Conservation (phyloP, 2,113 vertebrate genomes). For the Mustela nigripes region DNA sequence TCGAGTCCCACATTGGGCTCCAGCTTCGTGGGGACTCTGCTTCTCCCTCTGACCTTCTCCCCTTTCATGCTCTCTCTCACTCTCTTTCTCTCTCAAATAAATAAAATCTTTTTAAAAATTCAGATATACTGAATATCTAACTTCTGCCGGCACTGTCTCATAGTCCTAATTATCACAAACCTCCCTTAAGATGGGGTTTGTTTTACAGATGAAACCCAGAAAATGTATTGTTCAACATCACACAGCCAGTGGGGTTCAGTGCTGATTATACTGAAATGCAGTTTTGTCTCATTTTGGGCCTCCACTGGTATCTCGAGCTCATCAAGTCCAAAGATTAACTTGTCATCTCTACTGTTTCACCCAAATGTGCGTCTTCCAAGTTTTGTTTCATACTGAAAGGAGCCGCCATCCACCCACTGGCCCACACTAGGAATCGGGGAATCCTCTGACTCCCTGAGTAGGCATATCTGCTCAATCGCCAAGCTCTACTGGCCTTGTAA, state of each 20-base stretch:
- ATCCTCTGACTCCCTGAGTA: not conserved
- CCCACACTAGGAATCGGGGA: not conserved
- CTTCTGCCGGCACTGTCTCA: not conserved
- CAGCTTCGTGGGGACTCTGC: no score
- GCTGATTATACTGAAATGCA: not conserved
- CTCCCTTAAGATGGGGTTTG: not conserved
- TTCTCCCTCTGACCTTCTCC: no score
- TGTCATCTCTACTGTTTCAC: not conserved
- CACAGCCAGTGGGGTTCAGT: not conserved
- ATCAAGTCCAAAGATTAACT: not conserved
- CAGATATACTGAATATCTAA: not conserved
- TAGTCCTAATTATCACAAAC: not conserved
- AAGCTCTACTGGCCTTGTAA: not conserved
- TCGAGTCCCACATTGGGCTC: no score
- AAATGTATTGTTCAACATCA: not conserved
- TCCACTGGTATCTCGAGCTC: not conserved
- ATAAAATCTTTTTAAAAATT: not conserved
- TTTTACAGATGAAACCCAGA: slow-evolving; percentile 21
- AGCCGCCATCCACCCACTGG: not conserved
- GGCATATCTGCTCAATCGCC: not conserved
- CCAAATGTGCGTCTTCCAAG: not conserved
- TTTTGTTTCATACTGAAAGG: slow-evolving; percentile 8
- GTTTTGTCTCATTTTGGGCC: not conserved
- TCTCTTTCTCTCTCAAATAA: no score
- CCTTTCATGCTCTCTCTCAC: no score